phyloP scores from a whole-genome alignment of 2,113 vertebrate species.

The Hemiprocne comata region DNA sequence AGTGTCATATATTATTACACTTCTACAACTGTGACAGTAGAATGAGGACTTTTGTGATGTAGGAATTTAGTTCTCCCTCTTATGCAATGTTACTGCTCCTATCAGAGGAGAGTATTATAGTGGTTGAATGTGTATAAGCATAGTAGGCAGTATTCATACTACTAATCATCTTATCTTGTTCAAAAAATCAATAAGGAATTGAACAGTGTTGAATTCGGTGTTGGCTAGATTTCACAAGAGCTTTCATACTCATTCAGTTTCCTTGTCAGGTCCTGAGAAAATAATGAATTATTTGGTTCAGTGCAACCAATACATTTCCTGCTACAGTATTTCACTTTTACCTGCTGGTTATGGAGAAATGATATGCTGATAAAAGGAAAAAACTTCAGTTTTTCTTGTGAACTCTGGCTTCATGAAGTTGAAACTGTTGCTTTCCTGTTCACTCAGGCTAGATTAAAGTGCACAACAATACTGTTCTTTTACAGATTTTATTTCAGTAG shows the following conservation, averaged over 20 bases:
- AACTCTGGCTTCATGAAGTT: background rate
- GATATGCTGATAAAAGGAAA: background rate
- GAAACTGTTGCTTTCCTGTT: background rate
- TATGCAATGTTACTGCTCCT: background rate
- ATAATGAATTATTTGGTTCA: constrained; percentile 50
- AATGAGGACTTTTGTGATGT: background rate
- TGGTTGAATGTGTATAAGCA: background rate
- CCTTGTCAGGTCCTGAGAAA: constrained; percentile 53
- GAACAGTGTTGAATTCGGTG: background rate
- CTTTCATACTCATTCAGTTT: constrained; percentile 34
- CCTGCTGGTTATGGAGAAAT: background rate
- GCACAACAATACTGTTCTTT: background rate
- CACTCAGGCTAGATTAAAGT: background rate
- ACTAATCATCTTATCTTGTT: constrained; percentile 27
- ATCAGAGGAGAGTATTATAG: background rate
- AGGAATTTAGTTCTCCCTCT: background rate
- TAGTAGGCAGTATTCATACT: background rate
- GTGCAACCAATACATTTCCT: constrained; percentile 46
- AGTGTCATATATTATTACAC: background rate
- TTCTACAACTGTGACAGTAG: background rate
- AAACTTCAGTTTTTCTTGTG: background rate
- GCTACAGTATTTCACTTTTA: constrained; percentile 11
- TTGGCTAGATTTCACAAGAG: constrained; percentile 37
- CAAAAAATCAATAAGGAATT: constrained; percentile 23
- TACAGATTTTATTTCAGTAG: background rate